A percentile compares a stretch with the other conserved stretches of the same genome.
phyloP scores from a whole-genome alignment of 2,113 vertebrate species.

The Laterallus jamaicensis region DNA sequence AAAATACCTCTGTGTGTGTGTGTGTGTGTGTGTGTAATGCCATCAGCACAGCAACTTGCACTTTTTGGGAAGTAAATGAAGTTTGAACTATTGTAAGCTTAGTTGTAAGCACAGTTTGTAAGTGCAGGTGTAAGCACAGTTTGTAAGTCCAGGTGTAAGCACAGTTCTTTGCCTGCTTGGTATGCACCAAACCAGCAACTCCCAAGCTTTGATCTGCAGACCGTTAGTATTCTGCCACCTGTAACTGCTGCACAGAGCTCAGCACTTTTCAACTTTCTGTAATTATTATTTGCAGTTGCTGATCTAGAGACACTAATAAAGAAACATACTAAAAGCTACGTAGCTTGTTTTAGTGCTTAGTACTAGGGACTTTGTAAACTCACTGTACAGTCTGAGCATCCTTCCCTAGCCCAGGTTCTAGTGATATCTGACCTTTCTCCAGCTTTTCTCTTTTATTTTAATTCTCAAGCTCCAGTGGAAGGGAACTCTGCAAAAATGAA shows the following conservation, averaged over 20 bases:
- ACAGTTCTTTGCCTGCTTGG: background rate
- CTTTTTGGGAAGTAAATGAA: background rate
- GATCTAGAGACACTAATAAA: background rate
- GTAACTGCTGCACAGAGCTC: background rate
- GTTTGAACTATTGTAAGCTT: background rate
- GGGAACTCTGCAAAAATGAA: background rate
- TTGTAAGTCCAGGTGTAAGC: background rate
- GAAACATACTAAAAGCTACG: background rate
- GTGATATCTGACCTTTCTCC: background rate
- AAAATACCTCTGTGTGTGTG: background rate
- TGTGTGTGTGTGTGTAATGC: no score
- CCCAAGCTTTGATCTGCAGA: background rate
- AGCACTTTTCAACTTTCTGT: background rate
- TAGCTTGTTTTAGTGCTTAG: background rate
- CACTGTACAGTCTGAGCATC: background rate
- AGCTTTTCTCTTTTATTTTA: background rate
- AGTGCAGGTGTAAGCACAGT: background rate
- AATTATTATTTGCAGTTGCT: background rate
- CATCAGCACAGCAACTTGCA: background rate
- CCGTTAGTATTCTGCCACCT: background rate
- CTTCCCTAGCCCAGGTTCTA: background rate
- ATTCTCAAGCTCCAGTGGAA: background rate
- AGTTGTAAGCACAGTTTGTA: background rate
- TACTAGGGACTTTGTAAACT: background rate
- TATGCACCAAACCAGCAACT: background rate